Evolutionary conservation across 2,888 invertebrate species (phyloP).

Genomic region (Melipona beecheii): DNA sequence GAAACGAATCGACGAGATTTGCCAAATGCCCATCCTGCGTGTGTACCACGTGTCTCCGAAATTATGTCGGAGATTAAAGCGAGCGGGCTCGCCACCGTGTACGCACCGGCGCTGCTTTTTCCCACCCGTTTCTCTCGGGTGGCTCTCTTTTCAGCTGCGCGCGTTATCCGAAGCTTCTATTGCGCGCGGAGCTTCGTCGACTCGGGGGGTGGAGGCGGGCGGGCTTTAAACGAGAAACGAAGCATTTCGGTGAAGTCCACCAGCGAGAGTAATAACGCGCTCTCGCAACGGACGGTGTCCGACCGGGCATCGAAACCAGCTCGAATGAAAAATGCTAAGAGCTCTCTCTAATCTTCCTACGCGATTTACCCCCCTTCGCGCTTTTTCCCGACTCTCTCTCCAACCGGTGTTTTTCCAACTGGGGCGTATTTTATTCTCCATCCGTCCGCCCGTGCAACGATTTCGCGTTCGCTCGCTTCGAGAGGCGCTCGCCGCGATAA

Average conservation of each 20-base stretch:
- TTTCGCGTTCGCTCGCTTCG: neutral
- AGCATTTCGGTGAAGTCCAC: constrained; percentile 50
- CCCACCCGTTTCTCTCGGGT: neutral
- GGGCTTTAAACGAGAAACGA: constrained; percentile 58
- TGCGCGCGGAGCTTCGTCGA: constrained; percentile 23
- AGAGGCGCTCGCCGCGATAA: neutral
- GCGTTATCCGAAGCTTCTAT: constrained; percentile 44
- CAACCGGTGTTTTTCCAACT: neutral
- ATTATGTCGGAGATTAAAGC: constrained; percentile 37
- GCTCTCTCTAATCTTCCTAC: constrained; percentile 35
- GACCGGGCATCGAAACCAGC: constrained; percentile 14
- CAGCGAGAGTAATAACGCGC: constrained; percentile 40
- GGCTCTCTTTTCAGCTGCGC: neutral
- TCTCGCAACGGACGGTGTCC: constrained; percentile 3
- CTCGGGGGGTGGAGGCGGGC: neutral
- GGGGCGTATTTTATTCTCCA: neutral
- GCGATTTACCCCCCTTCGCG: constrained; percentile 34
- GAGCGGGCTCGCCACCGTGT: neutral
- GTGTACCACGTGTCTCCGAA: neutral
- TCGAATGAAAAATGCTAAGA: constrained; percentile 30
- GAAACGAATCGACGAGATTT: too few species aligned
- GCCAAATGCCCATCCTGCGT: too few species aligned
- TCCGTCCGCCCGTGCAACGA: neutral
- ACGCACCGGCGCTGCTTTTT: neutral
- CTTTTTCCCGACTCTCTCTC: constrained; percentile 11